Evolutionary conservation across 2,797 vertebrate genomes (phyloP).

Genomic region (Botia almorhae): DNA sequence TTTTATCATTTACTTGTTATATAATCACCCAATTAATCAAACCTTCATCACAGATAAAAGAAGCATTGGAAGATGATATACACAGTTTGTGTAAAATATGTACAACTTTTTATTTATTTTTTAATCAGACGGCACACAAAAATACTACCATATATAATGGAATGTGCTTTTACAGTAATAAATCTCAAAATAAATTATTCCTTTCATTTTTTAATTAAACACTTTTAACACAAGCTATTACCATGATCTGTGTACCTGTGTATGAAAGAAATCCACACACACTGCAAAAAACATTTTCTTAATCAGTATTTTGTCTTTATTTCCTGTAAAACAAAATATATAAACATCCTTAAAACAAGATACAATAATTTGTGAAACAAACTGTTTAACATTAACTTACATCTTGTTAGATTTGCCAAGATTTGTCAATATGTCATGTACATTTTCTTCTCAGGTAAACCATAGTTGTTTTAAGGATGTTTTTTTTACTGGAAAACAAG

Average conservation of each 20-base stretch:
- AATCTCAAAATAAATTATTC: constrained; percentile 22
- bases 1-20: constrained; percentile 1
- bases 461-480: neutral
- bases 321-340: neutral
- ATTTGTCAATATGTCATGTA: constrained; percentile 41
- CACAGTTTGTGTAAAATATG: constrained; percentile 66
- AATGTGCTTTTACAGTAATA: constrained; percentile 52
- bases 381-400: neutral
- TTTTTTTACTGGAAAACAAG: constrained; percentile 1
- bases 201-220: constrained; percentile 4
- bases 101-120: constrained; percentile 70
- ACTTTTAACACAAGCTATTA: neutral
- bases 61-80: neutral
- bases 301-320: neutral
- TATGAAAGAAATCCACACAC: constrained; percentile 24
- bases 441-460: neutral
- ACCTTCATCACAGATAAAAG: neutral
- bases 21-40: constrained; percentile 20
- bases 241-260: constrained; percentile 13
- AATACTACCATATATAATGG: constrained; percentile 49
- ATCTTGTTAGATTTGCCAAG: neutral
- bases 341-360: neutral
- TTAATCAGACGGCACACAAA: constrained; percentile 57
- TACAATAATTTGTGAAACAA: neutral
- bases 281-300: neutral